Evolutionary conservation across 2,888 invertebrate genomes (phyloP), one percentile per base, ranked within the genome.

Genomic region (Subacronicta megacephala): DNA sequence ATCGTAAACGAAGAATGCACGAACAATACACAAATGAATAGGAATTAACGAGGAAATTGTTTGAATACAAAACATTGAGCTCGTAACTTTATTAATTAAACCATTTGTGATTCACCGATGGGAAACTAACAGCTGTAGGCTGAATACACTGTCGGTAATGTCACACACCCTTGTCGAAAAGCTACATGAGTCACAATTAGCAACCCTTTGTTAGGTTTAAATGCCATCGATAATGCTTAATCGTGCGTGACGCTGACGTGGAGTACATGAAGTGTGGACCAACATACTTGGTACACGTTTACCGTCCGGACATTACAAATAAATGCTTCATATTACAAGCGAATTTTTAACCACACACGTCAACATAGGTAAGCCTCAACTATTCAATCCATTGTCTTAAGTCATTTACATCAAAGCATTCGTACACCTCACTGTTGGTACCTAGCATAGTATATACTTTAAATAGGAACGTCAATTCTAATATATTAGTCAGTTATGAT

Each of bases 191-290:
- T 75, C 78, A 77, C 64, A 70, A 63, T 57, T 66, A 71, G 55
- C 69, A 73, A 75, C 75, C 76, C 76, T 70, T 75, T 75, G 59
- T 71, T 62, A 36, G 43, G 55, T 62, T 52, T 46, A 68, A 67
- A 62, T 72, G 46, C 63, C 70, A 72, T 74, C 62, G 51, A 64
- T 58, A 77, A 80, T 71, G 71, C 56, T 66, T 51, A 69, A 74
- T 77, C 74, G 73, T 73, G 73, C 77, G 60, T 78, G 75, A 72
- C 70, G 51, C 65, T 74, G 75, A 80, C 75, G 74, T 78, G 72
- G 31, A n/a, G 5, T 31, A n/a, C 31, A 7, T n/a, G 26, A 3
- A n/a, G n/a, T 31, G n/a, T 31, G 31, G 62, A 55, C 54, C 54
- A 49, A 56, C 55, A 62, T 42, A 62, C 47, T 57, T 52, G 45